Percentiles rank a stretch among this genome's conserved stretches.
These are phyloP conservation scores for Phoebastria nigripes DNA, from an alignment of 2,797 vertebrate genomes.

Conservation along the genomic window DNA sequence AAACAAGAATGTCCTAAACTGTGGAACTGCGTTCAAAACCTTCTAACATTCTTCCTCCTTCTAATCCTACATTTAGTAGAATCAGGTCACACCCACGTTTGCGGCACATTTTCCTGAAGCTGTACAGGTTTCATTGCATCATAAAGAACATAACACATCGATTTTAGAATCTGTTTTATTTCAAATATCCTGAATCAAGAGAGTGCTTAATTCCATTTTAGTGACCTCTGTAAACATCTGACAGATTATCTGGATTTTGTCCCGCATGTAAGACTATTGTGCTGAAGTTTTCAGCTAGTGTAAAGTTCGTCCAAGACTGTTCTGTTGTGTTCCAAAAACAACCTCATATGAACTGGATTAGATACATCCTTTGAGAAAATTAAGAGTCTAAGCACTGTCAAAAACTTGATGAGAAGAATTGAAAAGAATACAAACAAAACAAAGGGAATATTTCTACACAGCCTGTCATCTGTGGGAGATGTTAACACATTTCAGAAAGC, in stretches of 20 bases:
- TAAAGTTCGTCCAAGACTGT: conserved; percentile 20
- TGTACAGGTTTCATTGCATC: conserved; percentile 48
- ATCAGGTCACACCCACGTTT: not conserved
- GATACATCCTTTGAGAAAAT: conserved; percentile 62
- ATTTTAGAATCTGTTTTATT: conserved; percentile 48
- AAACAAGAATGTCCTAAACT: not conserved
- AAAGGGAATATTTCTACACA: conserved; percentile 59
- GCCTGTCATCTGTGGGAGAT: conserved; percentile 19
- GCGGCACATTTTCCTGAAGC: conserved; percentile 50
- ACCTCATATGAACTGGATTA: conserved; percentile 56
- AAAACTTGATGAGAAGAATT: conserved; percentile 56
- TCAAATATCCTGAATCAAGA: conserved; percentile 52
- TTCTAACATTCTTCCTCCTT: not conserved
- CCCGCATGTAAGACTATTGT: conserved; percentile 56
- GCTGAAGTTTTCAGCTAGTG: conserved; percentile 56
- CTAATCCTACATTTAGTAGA: not conserved
- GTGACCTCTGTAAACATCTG: conserved; percentile 69
- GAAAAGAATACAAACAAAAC: conserved; percentile 50
- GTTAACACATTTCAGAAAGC: conserved; percentile 53
- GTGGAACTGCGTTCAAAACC: not conserved
- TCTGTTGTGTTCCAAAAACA: conserved; percentile 49
- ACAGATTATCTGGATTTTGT: conserved; percentile 67
- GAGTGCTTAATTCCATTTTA: conserved; percentile 65
- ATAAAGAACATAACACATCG: conserved; percentile 46
- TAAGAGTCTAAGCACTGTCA: conserved; percentile 52